Percentiles rank a stretch among this genome's conserved stretches.
Conservation (phyloP, 2,797 vertebrate species). For the Gouania willdenowi region DNA sequence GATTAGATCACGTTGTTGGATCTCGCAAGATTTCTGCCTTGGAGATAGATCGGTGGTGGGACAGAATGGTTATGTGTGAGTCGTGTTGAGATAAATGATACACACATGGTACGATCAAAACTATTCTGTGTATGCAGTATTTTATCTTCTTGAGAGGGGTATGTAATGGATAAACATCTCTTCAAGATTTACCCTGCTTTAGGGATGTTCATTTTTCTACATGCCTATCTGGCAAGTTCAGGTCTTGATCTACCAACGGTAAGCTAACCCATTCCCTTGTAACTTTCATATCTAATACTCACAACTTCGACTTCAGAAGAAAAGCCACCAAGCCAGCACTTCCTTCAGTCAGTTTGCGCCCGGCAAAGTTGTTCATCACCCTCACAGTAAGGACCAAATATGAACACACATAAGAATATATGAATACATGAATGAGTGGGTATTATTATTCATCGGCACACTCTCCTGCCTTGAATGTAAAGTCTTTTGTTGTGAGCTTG, state of each 20-base stretch:
- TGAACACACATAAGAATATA: constrained; percentile 76
- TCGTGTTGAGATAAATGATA: too few species aligned
- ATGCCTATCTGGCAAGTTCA: constrained; percentile 22
- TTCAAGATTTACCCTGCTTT: constrained; percentile 32
- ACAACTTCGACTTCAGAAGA: constrained; percentile 25
- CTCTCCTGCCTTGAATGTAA: constrained; percentile 57
- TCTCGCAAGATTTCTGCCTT: too few species aligned
- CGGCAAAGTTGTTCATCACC: constrained; percentile 65
- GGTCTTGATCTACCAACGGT: constrained; percentile 30
- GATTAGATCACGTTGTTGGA: too few species aligned
- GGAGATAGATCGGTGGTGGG: too few species aligned
- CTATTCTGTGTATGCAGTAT: too few species aligned
- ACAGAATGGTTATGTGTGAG: too few species aligned
- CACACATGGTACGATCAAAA: too few species aligned
- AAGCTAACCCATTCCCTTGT: constrained; percentile 47
- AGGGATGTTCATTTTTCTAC: constrained; percentile 40
- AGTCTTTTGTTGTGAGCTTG: constrained; percentile 61
- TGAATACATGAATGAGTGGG: constrained; percentile 72
- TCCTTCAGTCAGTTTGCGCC: constrained; percentile 42
- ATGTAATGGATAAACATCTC: too few species aligned
- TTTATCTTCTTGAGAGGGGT: too few species aligned
- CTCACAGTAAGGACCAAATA: constrained; percentile 71
- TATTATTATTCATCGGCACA: constrained; percentile 72
- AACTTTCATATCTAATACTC: constrained; percentile 38
- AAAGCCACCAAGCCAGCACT: constrained; percentile 36